These are phyloP conservation scores for Colinus virginianus DNA, from an alignment of 2,113 vertebrate species.

Conservation along the genomic window DNA sequence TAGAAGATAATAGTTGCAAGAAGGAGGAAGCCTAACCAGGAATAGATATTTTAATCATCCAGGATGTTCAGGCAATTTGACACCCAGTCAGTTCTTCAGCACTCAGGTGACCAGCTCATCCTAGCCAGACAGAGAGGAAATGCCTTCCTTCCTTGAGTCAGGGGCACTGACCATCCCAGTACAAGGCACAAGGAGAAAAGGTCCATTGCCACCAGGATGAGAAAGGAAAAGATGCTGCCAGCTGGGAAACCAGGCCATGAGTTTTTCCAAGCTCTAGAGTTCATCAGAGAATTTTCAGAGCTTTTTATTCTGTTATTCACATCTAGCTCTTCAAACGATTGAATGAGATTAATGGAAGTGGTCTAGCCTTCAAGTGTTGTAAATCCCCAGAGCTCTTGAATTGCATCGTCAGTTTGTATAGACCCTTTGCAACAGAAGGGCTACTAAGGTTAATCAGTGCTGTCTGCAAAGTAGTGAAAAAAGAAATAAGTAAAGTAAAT, in stretches of 20 bases:
- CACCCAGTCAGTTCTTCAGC: not conserved
- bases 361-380: not conserved
- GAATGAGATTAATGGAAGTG: not conserved
- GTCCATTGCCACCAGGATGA: not conserved
- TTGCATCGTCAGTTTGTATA: not conserved
- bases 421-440: not conserved
- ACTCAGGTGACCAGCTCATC: not conserved
- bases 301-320: not conserved
- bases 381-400: not conserved
- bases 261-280: not conserved
- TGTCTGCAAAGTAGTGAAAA: not conserved
- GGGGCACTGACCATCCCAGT: not conserved
- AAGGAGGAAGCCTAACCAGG: conserved; percentile 26
- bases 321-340: not conserved
- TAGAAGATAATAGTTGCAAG: not conserved
- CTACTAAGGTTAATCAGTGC: not conserved
- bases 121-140: conserved; percentile 26
- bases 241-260: not conserved
- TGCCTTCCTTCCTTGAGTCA: conserved; percentile 14
- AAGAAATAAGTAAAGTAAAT: not conserved
- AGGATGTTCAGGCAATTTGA: conserved; percentile 35
- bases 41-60: conserved; percentile 39
- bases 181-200: not conserved
- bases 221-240: not conserved
- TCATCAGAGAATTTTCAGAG: not conserved